A percentile compares a stretch with the other conserved stretches of the same genome.
phyloP scores from a whole-genome alignment of 2,888 invertebrate genomes.

The Ennomos erosarius region DNA sequence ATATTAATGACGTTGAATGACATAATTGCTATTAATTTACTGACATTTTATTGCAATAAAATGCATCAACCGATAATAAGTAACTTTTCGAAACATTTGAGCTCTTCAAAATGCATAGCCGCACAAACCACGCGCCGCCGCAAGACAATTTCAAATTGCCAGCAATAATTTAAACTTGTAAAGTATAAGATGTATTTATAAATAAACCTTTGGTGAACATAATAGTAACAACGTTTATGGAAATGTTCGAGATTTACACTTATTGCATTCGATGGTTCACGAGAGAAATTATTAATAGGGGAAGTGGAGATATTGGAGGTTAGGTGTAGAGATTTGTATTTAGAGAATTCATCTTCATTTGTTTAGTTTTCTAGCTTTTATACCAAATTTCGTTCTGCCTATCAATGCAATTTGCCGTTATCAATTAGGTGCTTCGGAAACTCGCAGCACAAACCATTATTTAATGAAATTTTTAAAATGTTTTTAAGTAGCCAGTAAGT shows the following conservation, averaged over 20 bases:
- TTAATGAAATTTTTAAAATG: too few species aligned
- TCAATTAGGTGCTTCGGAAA: too few species aligned
- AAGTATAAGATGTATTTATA: conserved; percentile 70
- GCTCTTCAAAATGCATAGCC: conserved; percentile 24
- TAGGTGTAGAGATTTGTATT: background rate
- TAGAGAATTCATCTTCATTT: too few species aligned
- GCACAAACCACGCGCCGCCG: conserved; percentile 49
- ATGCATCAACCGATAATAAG: too few species aligned
- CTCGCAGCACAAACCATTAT: too few species aligned
- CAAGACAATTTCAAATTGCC: conserved; percentile 74
- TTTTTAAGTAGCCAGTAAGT: background rate
- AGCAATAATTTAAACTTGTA: conserved; percentile 67
- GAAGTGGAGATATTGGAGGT: conserved; percentile 9
- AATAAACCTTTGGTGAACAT: conserved; percentile 61
- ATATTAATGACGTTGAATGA: too few species aligned
- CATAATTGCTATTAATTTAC: too few species aligned
- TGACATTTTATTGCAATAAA: too few species aligned
- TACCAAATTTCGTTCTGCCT: too few species aligned
- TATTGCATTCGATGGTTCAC: conserved; percentile 62
- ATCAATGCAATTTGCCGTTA: too few species aligned
- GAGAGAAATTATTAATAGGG: conserved; percentile 46
- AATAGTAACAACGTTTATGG: conserved; percentile 70
- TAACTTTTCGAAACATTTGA: background rate
- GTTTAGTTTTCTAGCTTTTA: too few species aligned
- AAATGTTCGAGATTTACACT: conserved; percentile 66